These are phyloP conservation scores for Salticus scenicus DNA, from an alignment of 2,888 invertebrate genomes.

Conservation along the genomic window DNA sequence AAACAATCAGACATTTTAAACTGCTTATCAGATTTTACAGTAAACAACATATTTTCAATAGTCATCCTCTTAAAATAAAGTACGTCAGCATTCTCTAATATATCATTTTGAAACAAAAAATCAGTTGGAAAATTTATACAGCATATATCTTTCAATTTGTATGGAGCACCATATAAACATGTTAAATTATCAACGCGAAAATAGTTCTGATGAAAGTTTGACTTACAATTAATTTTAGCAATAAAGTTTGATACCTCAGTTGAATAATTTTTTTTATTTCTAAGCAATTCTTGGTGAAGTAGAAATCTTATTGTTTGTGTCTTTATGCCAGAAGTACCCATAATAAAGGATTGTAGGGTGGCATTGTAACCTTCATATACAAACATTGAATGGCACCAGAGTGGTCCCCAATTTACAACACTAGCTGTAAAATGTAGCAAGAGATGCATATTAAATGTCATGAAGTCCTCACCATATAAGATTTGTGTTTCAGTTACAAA, in stretches of 20 bases:
- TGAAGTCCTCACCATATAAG: constrained; percentile 4
- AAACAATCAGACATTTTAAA: too few relatives aligned
- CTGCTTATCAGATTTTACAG: too few relatives aligned
- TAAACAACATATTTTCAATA: too few relatives aligned
- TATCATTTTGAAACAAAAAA: too few relatives aligned
- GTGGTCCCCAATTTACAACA: neutral
- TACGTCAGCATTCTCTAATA: too few relatives aligned
- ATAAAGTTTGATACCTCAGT: neutral
- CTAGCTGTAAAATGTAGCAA: neutral
- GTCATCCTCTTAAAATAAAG: too few relatives aligned
- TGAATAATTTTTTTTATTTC: neutral
- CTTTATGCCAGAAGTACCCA: constrained; percentile 6
- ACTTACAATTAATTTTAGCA: neutral
- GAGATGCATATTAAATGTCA: constrained; percentile 9
- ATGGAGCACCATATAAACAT: neutral
- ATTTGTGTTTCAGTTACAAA: neutral
- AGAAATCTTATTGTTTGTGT: constrained; percentile 13
- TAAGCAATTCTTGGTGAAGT: neutral
- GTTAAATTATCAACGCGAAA: neutral
- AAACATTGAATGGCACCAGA: constrained; percentile 16
- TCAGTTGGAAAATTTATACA: too few relatives aligned
- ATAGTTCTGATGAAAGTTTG: neutral
- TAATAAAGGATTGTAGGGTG: constrained; percentile 4
- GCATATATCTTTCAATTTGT: neutral
- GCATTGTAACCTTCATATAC: constrained; percentile 12